Evolutionary conservation across 2,888 invertebrate genomes (phyloP).

Genomic region (Lumbricus terrestris): DNA sequence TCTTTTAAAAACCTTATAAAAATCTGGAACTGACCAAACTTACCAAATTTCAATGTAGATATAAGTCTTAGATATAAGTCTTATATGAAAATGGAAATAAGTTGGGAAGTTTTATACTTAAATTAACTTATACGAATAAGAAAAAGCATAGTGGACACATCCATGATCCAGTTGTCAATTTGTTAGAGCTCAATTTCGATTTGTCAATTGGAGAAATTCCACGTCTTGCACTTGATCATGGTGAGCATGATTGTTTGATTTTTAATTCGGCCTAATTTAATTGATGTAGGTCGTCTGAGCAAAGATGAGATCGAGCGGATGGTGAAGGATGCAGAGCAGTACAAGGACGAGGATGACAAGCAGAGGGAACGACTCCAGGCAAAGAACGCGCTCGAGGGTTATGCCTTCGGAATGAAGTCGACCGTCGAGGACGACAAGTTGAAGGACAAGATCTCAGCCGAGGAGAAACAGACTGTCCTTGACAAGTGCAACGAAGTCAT

Average conservation of each 20-base stretch:
- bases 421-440: slow-evolving; percentile 85
- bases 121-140: too few relatives aligned
- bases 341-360: slow-evolving; percentile 97
- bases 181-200: too few relatives aligned
- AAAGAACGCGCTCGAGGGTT: slow-evolving; percentile 88
- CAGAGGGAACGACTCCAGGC: slow-evolving; percentile 80
- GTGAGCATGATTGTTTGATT: too few relatives aligned
- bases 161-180: neutral
- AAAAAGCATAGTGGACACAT: too few relatives aligned
- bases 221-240: neutral
- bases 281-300: slow-evolving; percentile 71
- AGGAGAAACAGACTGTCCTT: slow-evolving; percentile 76
- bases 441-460: slow-evolving; percentile 82
- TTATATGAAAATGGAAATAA: too few relatives aligned
- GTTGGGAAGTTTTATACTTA: too few relatives aligned
- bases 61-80: too few relatives aligned
- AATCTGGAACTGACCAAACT: neutral
- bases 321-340: slow-evolving; percentile 98
- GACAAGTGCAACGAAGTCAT: slow-evolving; percentile 79
- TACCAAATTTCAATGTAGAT: neutral
- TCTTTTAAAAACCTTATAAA: too few relatives aligned
- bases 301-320: slow-evolving; percentile 98
- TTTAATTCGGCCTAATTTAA: neutral
- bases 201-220: neutral
- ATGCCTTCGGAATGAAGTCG: slow-evolving; percentile 92